Evolutionary conservation across 2,113 vertebrate genomes (phyloP), one percentile per base, ranked within the genome.

Genomic region (Cepphus grylle): DNA sequence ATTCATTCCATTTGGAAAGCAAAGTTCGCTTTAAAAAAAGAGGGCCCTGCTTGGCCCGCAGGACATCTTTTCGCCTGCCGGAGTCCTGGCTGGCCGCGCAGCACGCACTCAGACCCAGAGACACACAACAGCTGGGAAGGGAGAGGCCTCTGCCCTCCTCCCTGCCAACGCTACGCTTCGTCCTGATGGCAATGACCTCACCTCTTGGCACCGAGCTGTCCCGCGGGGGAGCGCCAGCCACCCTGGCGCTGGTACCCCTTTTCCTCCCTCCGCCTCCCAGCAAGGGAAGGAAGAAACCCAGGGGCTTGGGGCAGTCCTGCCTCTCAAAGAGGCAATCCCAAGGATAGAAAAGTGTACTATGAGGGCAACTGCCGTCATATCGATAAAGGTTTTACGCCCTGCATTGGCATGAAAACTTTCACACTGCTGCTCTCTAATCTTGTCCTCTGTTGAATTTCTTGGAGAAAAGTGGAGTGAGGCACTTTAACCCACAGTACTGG

Each of bases 101-200:
- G 70, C 25, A 0, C 55, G 40, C 9, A 29, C 82, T 83, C 29
- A 55, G 62, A 25, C 30, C 43, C 34, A 55, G 45, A 76, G 47
- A 53, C 65, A 18, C 23, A 10, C n/a, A 93, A 36, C 73, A 95
- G 76, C 85, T 78, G 91, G 63, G 66, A 94, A 87, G 82, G 78
- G 92, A 94, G 93, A 50, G 50, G 89, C 77, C 40, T 86, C 76
- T 94, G 55, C 59, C 56, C 92, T 91, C 81, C 94, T 85, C 73
- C 72, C 61, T 81, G 86, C 67, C 82, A 94, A 78, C 6, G 1
- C 56, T 14, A 7, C 2, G 17, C 80, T 73, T 88, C 19, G 6
- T 84, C 59, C 91, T 50, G 62, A 19, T 82, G 88, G 85, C 23
- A 14, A 18, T 85, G 77, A 95, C 55, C 80, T 97, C 96, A 92